phyloP scores from a whole-genome alignment of 2,888 invertebrate species.

The Drosophila mettleri region DNA sequence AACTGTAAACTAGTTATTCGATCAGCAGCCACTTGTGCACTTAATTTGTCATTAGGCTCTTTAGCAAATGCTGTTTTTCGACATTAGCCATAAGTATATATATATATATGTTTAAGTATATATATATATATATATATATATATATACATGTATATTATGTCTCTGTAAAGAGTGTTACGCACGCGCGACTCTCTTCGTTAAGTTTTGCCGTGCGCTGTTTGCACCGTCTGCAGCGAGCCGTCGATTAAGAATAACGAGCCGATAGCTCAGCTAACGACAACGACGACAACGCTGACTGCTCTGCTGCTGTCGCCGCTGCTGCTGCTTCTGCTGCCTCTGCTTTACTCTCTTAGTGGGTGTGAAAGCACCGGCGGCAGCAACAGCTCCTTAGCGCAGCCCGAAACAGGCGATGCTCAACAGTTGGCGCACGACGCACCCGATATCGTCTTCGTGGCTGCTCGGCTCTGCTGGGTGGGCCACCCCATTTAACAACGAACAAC shows the following conservation, averaged over 20 bases:
- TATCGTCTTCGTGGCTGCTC: conserved; percentile 18
- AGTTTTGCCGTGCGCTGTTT: conserved; percentile 35
- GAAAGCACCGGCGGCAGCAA: conserved; percentile 11
- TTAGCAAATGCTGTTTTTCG: conserved; percentile 9
- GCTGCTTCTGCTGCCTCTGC: conserved; percentile 13
- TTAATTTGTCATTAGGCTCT: conserved; percentile 46
- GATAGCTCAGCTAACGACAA: conserved; percentile 16
- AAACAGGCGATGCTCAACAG: conserved; percentile 42
- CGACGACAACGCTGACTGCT: not conserved
- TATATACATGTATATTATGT: not conserved
- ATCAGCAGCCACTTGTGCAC: conserved; percentile 29
- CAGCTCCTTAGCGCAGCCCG: conserved; percentile 34
- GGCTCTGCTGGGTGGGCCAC: conserved; percentile 24
- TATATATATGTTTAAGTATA: not conserved
- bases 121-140: not conserved
- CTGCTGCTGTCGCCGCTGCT: conserved; percentile 9
- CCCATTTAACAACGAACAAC: conserved; percentile 34
- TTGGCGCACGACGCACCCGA: conserved; percentile 42
- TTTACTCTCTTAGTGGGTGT: conserved; percentile 31
- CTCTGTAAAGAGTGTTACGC: conserved; percentile 30
- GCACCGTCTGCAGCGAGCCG: conserved; percentile 70
- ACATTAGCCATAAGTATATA: conserved; percentile 1
- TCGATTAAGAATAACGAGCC: conserved; percentile 68
- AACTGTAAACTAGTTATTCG: conserved; percentile 51
- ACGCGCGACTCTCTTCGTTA: conserved; percentile 43